Evolutionary conservation across 2,113 vertebrate species (phyloP), one percentile per base, ranked within the genome.

Genomic region (Oceanodroma tethys): DNA sequence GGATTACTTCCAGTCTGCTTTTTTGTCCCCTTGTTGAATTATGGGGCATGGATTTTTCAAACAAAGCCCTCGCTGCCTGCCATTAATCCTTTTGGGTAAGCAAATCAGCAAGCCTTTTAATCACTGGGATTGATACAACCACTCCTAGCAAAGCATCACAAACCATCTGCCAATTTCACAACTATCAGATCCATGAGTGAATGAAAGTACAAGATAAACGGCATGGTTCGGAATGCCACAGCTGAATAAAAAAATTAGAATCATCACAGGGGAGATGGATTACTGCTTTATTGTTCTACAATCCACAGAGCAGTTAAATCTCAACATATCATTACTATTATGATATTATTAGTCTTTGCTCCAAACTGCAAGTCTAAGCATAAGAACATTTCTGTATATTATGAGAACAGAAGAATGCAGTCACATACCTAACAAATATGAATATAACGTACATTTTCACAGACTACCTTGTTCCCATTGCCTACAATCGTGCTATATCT

Each of bases 81-180:
- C 94, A 94, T 98, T 98, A 98, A 98, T 97, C 95, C 94, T 96
- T 97, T 73, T 73, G 95, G 96, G 95, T 94, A 97, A 97, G 97
- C 98, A 98, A 98, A 96, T 97, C 96, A 96, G 90, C 94, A 97
- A 97, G 94, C 56, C 94, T 95, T 97, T 98, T 98, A 96, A 98
- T 98, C 97, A 38, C 88, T 38, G 56, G 75, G 96, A 97, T 93
- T 94, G 87, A 96, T 96, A 95, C 47, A 67, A 93, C 53, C 93
- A 88, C 78, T 93, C 82, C 66, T 89, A 97, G 96, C 94, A 97
- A 98, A 97, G 89, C 93, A 98, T 86, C 96, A 94, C 76, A 96
- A 97, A 82, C 97, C 96, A 94, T 95, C 93, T 98, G 98, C 94
- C 52, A 65, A 94, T 92, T 94, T 90, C 82, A 92, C 80, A 82